Evolutionary conservation across 2,797 vertebrate species (phyloP), one percentile per base, ranked within the genome.

Genomic region (Rhinella marina): DNA sequence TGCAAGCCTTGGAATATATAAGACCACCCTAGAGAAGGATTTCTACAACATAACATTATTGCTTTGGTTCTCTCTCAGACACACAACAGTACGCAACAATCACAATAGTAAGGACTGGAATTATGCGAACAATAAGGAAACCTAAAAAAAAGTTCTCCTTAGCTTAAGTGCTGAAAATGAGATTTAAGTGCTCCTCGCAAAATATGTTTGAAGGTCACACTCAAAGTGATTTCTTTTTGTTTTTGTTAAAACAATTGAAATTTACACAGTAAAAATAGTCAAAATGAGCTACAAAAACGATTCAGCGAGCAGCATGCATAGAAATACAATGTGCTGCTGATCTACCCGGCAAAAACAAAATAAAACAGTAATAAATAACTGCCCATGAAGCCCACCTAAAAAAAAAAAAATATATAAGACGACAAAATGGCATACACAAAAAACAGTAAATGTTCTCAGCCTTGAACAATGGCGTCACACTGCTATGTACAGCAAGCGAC

Each of bases 221-320:
- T 93, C 92, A 92, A 90, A 90, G 92, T 91, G 90, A 92, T 92
- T 93, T 93, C 90, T 90, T 93, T 93, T 94, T 93, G 93, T 92
- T 92, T 92, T 52, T 32, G 70, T 85, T 89, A 89, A 86, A 92
- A 94, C 54, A 93, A 91, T 91, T 93, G 92, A 92, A 94, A 95
- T 93, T 91, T 91, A 94, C 93, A 95, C 92, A 91, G 92, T 82
- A 92, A 92, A 93, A 93, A 84, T 75, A 54, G 32, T 61, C n/a
- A 91, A 91, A 87, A 91, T 91, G 90, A 82, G 92, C 92, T 85
- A 90, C 90, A 91, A 91, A 94, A 92, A 92, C 57, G 23, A 90
- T 89, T 91, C 56, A 84, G 91, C 93, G 94, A 96, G 95, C 95
- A 96, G 95, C 95, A 95, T 95, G 95, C 95, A 95, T 92, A 94